phyloP scores from a whole-genome alignment of 2,888 invertebrate genomes.

The Drosophila recens region DNA sequence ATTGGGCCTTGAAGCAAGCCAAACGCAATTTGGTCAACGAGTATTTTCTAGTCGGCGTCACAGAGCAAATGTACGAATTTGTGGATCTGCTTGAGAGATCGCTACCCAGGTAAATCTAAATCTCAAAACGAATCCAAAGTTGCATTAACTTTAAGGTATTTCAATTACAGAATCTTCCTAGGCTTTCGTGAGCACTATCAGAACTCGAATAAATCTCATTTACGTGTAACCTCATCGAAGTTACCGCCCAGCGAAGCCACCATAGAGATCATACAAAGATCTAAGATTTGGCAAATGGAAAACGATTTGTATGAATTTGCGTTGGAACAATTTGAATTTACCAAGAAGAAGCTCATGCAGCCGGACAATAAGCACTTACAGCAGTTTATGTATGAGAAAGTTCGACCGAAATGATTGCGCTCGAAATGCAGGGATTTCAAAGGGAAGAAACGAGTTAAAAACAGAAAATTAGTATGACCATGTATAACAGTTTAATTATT shows the following conservation, averaged over 20 bases:
- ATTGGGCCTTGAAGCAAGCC: slow-evolving; percentile 97
- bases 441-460: slow-evolving; percentile 15
- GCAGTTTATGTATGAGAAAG: slow-evolving; percentile 96
- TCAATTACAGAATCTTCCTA: slow-evolving; percentile 82
- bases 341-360: slow-evolving; percentile 90
- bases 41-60: slow-evolving; percentile 97
- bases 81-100: slow-evolving; percentile 94
- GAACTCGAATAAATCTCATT: slow-evolving; percentile 96
- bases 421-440: slow-evolving; percentile 19
- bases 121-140: too few relatives aligned
- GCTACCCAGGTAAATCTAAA: slow-evolving; percentile 88
- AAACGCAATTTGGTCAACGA: slow-evolving; percentile 96
- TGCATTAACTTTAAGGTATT: not conserved
- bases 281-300: slow-evolving; percentile 97
- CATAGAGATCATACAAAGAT: slow-evolving; percentile 92
- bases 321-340: slow-evolving; percentile 94
- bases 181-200: slow-evolving; percentile 92
- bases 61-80: slow-evolving; percentile 97
- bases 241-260: slow-evolving; percentile 92
- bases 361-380: slow-evolving; percentile 88
- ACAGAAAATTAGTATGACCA: slow-evolving; percentile 18
- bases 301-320: slow-evolving; percentile 98
- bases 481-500: slow-evolving; percentile 9
- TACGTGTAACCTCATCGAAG: slow-evolving; percentile 97
- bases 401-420: slow-evolving; percentile 91